A percentile compares a stretch with the other conserved stretches of the same genome.
Conservation (phyloP, 1,140 invertebrate genomes). For the Drosophila aff. region DNA sequence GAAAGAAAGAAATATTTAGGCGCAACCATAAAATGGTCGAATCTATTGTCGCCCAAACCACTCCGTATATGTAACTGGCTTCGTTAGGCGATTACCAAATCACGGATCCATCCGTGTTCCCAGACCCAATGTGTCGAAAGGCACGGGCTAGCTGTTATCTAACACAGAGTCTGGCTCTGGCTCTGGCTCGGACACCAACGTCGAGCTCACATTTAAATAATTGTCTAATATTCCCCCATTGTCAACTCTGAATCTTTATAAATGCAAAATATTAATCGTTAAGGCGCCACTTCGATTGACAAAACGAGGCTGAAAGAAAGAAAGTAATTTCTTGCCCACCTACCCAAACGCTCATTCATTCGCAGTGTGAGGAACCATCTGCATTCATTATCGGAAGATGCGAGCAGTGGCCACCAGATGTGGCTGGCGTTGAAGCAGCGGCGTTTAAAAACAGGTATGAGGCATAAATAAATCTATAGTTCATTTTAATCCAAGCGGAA, state of each 20-base stretch:
- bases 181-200: constrained; percentile 36
- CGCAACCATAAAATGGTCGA: constrained; percentile 62
- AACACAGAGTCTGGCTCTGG: constrained; percentile 35
- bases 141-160: constrained; percentile 56
- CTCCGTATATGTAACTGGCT: constrained; percentile 43
- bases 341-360: constrained; percentile 5
- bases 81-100: constrained; percentile 67
- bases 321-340: constrained; percentile 69
- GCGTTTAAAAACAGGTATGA: constrained; percentile 1
- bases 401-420: constrained; percentile 28
- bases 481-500: neutral
- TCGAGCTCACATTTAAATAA: constrained; percentile 67
- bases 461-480: constrained; percentile 5
- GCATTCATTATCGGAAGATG: constrained; percentile 62
- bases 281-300: constrained; percentile 36
- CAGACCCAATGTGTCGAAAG: constrained; percentile 49
- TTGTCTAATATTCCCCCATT: constrained; percentile 60
- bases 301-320: constrained; percentile 53
- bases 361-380: constrained; percentile 30
- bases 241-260: constrained; percentile 57
- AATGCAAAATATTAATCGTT: constrained; percentile 79
- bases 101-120: constrained; percentile 67
- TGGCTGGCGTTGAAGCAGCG: neutral
- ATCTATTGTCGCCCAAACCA: constrained; percentile 60
- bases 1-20: constrained; percentile 49